A percentile compares a stretch with the other conserved stretches of the same genome.
These are phyloP conservation scores for Drosophila helvetica DNA, from an alignment of 2,888 invertebrate genomes.

Conservation along the genomic window DNA sequence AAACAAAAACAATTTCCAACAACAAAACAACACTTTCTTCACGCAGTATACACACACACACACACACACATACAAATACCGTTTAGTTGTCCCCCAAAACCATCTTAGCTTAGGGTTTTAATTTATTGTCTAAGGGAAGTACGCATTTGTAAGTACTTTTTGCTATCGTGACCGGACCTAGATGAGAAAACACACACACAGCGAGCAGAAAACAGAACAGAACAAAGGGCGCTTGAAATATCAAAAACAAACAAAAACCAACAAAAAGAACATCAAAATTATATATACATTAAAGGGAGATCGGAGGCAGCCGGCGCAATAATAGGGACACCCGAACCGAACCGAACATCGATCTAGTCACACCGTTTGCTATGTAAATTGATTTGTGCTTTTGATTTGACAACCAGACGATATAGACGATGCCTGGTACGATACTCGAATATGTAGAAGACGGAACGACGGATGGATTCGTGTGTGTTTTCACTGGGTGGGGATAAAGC, in stretches of 20 bases:
- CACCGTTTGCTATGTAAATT: slow-evolving; percentile 35
- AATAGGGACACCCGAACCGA: not conserved
- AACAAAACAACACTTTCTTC: slow-evolving; percentile 29
- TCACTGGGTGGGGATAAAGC: not conserved
- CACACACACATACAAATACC: slow-evolving; percentile 14
- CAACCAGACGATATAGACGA: not conserved
- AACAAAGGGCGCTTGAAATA: slow-evolving; percentile 28
- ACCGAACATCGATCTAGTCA: slow-evolving; percentile 37
- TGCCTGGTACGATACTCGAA: slow-evolving; percentile 42
- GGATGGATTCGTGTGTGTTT: slow-evolving; percentile 1
- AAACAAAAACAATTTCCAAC: slow-evolving; percentile 16
- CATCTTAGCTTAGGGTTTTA: slow-evolving; percentile 40
- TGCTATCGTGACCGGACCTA: slow-evolving; percentile 17
- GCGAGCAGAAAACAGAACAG: slow-evolving; percentile 14
- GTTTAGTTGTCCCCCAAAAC: slow-evolving; percentile 42
- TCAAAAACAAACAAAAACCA: slow-evolving; percentile 17
- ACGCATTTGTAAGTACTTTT: slow-evolving; percentile 27
- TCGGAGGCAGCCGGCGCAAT: slow-evolving; percentile 21
- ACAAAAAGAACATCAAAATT: slow-evolving; percentile 9
- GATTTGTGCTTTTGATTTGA: slow-evolving; percentile 33
- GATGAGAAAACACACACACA: not conserved
- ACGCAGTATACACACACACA: slow-evolving; percentile 34
- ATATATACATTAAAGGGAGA: slow-evolving; percentile 23
- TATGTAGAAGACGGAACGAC: slow-evolving; percentile 15
- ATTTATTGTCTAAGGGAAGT: slow-evolving; percentile 43